Evolutionary conservation across 2,797 vertebrate species (phyloP).

Genomic region (Onychomys arenicola): DNA sequence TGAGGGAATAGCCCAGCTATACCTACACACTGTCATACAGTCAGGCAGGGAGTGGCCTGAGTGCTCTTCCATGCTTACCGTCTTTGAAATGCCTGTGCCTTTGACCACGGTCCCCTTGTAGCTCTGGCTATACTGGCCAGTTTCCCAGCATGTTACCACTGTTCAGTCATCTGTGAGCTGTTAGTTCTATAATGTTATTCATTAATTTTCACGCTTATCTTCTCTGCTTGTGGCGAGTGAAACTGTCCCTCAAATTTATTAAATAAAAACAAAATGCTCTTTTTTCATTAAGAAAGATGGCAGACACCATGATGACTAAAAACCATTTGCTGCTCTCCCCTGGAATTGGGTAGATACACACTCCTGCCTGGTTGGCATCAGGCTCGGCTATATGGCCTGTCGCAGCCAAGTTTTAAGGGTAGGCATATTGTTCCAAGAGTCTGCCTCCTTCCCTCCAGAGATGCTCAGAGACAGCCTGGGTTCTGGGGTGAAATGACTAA

Average conservation of each 20-base stretch:
- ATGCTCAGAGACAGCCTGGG: neutral
- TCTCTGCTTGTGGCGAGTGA: neutral
- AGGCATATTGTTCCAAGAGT: no score
- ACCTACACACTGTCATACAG: neutral
- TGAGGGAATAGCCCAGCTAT: neutral
- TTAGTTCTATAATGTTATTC: neutral
- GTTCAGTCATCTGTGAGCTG: neutral
- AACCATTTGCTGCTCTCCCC: neutral
- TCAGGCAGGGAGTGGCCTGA: neutral
- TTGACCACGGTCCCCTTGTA: neutral
- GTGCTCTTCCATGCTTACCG: neutral
- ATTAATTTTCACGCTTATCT: neutral
- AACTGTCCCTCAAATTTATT: neutral
- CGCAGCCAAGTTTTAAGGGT: neutral
- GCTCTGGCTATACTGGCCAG: neutral
- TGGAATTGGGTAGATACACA: neutral
- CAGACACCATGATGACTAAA: neutral
- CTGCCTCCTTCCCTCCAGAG: neutral
- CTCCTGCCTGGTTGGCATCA: neutral
- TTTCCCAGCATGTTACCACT: neutral
- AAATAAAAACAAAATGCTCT: neutral
- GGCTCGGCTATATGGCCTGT: neutral
- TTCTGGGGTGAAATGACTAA: neutral
- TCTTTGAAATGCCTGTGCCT: neutral
- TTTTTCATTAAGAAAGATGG: neutral